phyloP scores from a whole-genome alignment of 2,797 vertebrate genomes.

The Sternotherus odoratus region DNA sequence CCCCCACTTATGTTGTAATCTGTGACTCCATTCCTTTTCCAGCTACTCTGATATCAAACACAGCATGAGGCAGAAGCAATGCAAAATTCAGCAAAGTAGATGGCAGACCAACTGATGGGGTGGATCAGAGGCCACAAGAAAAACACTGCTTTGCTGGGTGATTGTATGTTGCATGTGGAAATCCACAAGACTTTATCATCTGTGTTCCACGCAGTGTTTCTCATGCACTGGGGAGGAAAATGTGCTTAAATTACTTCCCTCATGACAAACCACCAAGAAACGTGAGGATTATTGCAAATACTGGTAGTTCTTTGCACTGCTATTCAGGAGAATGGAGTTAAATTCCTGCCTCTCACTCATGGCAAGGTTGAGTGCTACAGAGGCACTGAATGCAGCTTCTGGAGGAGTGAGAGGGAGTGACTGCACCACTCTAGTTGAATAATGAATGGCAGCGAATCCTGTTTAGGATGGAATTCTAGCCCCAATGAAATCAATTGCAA shows the following conservation, averaged over 20 bases:
- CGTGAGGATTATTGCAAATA: neutral
- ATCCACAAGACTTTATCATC: accelerated
- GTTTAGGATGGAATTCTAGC: neutral
- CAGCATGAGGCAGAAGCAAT: neutral
- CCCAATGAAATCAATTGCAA: neutral
- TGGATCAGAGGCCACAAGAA: neutral
- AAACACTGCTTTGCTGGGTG: neutral
- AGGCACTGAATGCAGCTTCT: neutral
- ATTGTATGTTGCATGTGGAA: accelerated
- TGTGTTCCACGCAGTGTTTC: neutral
- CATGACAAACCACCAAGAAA: neutral
- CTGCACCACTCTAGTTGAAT: neutral
- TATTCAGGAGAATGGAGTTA: neutral
- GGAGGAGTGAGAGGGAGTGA: neutral
- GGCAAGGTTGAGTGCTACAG: neutral
- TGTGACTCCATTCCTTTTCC: constrained; percentile 45
- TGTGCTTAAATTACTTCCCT: neutral
- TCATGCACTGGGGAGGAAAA: neutral
- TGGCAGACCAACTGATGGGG: neutral
- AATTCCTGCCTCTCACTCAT: neutral
- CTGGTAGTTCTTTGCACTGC: neutral
- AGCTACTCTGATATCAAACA: constrained; percentile 28
- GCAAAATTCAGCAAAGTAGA: constrained; percentile 10
- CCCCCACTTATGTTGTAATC: neutral
- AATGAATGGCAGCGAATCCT: neutral